These are phyloP conservation scores for Drosophila rhopaloa DNA, from an alignment of 1,140 invertebrate species.

Conservation along the genomic window DNA sequence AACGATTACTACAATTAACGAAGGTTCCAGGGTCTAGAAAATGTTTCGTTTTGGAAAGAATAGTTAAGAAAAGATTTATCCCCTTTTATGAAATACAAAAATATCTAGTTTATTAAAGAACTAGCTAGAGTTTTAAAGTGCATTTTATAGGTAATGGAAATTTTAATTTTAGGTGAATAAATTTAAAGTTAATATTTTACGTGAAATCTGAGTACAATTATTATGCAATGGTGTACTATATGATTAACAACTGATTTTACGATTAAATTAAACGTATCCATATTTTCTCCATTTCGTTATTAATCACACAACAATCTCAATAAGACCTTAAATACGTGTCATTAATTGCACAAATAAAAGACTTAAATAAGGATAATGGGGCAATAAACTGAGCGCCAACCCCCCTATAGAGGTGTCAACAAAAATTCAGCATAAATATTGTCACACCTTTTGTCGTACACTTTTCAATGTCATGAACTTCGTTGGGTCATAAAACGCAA, in stretches of 20 bases:
- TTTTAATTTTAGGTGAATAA: no score
- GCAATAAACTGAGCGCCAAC: conserved; percentile 45
- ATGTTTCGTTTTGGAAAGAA: not conserved
- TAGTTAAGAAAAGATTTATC: no score
- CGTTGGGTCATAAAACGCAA: conserved; percentile 71
- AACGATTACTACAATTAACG: conserved; percentile 1
- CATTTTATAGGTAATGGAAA: no score
- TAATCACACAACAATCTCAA: conserved; percentile 34
- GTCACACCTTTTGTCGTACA: conserved; percentile 52
- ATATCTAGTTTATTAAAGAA: no score
- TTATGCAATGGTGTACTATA: not conserved
- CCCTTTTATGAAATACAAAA: no score
- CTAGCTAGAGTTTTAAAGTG: no score
- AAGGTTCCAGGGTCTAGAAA: conserved; percentile 3
- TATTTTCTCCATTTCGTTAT: conserved; percentile 1
- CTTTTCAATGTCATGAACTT: conserved; percentile 78
- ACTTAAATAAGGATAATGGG: conserved; percentile 53
- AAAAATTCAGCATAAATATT: conserved; percentile 42
- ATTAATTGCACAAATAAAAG: conserved; percentile 32
- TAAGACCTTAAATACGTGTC: conserved; percentile 41
- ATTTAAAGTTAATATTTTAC: not conserved
- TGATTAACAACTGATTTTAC: conserved; percentile 6
- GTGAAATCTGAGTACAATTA: not conserved
- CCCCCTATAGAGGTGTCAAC: not conserved
- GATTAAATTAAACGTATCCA: not conserved